A percentile compares a stretch with the other conserved stretches of the same genome.
Evolutionary conservation across 2,888 invertebrate genomes (phyloP).

Genomic region (Andrena minutula): DNA sequence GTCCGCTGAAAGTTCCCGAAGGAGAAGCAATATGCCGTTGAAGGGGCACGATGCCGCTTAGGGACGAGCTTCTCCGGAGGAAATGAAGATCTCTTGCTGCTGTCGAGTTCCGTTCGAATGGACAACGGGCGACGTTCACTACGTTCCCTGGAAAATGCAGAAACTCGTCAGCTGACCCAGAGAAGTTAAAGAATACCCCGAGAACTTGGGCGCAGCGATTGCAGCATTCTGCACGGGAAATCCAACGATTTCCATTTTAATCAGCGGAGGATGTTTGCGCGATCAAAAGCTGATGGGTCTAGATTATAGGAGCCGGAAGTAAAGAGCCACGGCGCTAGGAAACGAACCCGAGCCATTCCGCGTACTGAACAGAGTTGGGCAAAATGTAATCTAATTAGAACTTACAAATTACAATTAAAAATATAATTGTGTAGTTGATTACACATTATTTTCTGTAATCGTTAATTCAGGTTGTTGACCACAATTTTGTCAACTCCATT

Average conservation of each 20-base stretch:
- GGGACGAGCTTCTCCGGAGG: conserved; percentile 34
- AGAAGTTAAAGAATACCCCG: background rate
- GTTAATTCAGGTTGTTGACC: no score
- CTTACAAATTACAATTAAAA: no score
- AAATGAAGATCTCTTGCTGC: conserved; percentile 50
- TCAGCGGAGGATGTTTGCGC: background rate
- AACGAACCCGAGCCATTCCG: no score
- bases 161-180: conserved; percentile 3
- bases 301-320: no score
- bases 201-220: background rate
- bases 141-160: conserved; percentile 7
- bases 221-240: background rate
- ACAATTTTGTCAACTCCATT: no score
- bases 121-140: background rate
- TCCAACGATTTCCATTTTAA: background rate
- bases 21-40: conserved; percentile 50
- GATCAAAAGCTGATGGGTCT: background rate
- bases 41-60: conserved; percentile 26
- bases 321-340: no score
- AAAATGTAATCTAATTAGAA: no score
- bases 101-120: conserved; percentile 16
- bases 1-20: conserved; percentile 21
- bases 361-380: no score
- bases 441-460: no score
- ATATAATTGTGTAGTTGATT: no score